These are phyloP conservation scores for Cylindroiulus punctatus DNA, from an alignment of 2,888 invertebrate species.

Conservation along the genomic window DNA sequence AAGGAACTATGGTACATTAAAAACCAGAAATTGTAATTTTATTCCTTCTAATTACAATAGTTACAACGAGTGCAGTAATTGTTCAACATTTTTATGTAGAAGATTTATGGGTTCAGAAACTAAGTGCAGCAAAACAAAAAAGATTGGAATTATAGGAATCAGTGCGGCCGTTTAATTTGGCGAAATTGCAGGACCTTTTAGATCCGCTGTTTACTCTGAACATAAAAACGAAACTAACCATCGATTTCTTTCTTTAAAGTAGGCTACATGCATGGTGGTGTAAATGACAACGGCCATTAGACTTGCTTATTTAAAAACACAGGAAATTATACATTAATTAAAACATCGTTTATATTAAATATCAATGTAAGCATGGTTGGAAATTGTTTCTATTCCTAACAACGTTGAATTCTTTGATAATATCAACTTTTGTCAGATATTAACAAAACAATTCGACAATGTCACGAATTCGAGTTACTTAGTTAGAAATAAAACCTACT, in stretches of 20 bases:
- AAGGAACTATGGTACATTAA: conserved; percentile 12
- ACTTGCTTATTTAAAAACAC: background rate
- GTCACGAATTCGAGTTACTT: too few relatives aligned
- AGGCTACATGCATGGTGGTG: too few relatives aligned
- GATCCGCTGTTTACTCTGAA: background rate
- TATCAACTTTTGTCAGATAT: too few relatives aligned
- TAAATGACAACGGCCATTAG: background rate
- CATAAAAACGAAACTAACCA: background rate
- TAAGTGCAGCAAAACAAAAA: background rate
- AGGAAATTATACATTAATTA: too few relatives aligned
- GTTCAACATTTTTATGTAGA: conserved; percentile 1
- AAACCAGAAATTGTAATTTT: conserved; percentile 28
- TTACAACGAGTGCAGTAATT: conserved; percentile 23
- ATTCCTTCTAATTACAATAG: conserved; percentile 9
- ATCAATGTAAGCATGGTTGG: too few relatives aligned
- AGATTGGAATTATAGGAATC: background rate
- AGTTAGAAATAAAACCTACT: too few relatives aligned
- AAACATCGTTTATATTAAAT: too few relatives aligned
- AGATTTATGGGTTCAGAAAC: conserved; percentile 17
- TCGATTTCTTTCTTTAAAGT: background rate
- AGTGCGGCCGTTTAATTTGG: background rate
- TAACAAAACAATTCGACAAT: too few relatives aligned
- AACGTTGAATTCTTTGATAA: too few relatives aligned
- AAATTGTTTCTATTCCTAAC: too few relatives aligned
- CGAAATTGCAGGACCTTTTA: conserved; percentile 16